A percentile compares a stretch with the other conserved stretches of the same genome.
phyloP scores from a whole-genome alignment of 2,797 vertebrate genomes.

The Diplodus sargus region DNA sequence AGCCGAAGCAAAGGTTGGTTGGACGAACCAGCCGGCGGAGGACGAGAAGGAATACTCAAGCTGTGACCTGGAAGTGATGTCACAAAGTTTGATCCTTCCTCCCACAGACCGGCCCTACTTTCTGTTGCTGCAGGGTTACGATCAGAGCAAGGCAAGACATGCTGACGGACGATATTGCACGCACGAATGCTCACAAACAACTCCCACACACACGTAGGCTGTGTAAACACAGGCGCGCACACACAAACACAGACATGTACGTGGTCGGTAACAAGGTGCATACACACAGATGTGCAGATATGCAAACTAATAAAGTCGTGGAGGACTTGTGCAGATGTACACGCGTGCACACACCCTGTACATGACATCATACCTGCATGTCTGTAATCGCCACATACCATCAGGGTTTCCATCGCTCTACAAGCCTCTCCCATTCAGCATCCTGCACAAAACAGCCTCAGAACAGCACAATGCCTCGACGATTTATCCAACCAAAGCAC shows the following conservation, averaged over 20 bases:
- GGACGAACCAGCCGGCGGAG: constrained; percentile 74
- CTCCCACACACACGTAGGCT: constrained; percentile 33
- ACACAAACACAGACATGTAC: constrained; percentile 17
- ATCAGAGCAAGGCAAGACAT: constrained; percentile 91
- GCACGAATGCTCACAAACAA: constrained; percentile 46
- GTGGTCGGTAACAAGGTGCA: constrained; percentile 24
- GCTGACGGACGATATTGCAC: constrained; percentile 75
- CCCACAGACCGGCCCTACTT: constrained; percentile 93
- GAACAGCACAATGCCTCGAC: constrained; percentile 77
- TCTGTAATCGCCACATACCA: constrained; percentile 86
- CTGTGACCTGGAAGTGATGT: constrained; percentile 92
- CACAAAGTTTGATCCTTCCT: constrained; percentile 93
- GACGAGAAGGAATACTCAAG: constrained; percentile 82
- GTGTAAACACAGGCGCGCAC: constrained; percentile 35
- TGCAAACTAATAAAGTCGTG: constrained; percentile 32
- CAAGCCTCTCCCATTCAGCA: constrained; percentile 78
- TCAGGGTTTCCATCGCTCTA: constrained; percentile 80
- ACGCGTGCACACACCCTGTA: constrained; percentile 63
- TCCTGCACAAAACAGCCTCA: constrained; percentile 80
- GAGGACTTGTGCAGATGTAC: constrained; percentile 44
- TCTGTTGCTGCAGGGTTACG: constrained; percentile 92
- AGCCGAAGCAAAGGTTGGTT: constrained; percentile 77
- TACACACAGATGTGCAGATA: constrained; percentile 40
- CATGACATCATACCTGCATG: constrained; percentile 88
- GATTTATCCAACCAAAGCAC: constrained; percentile 69